phyloP scores from a whole-genome alignment of 2,113 vertebrate genomes.

The Aegotheles bennettii region DNA sequence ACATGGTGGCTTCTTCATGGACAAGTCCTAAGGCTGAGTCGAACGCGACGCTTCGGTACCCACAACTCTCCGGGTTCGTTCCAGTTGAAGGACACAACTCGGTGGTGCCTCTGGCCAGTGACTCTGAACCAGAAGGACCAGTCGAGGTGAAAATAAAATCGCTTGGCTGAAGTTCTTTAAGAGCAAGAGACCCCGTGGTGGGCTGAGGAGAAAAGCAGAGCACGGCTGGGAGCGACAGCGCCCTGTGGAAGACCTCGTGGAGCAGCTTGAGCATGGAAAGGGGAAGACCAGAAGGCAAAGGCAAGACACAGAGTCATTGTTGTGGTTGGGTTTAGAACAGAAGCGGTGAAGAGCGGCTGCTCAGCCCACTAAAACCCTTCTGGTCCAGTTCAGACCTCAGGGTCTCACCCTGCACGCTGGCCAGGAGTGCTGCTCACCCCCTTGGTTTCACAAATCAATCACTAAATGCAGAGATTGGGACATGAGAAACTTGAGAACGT shows the following conservation, averaged over 20 bases:
- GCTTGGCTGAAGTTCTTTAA: background rate
- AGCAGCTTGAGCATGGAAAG: background rate
- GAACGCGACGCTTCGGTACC: background rate
- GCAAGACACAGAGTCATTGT: background rate
- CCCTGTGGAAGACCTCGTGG: background rate
- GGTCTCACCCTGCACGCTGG: rapidly evolving
- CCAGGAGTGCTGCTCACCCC: background rate
- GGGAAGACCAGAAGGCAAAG: background rate
- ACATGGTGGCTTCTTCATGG: background rate
- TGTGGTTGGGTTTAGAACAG: background rate
- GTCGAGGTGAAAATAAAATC: background rate
- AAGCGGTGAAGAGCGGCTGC: background rate
- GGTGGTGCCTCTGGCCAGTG: background rate
- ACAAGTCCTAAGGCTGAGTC: background rate
- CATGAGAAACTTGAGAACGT: background rate
- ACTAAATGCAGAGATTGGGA: rapidly evolving
- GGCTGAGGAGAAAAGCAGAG: background rate
- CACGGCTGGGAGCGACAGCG: background rate
- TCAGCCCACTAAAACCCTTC: background rate
- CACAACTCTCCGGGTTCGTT: background rate
- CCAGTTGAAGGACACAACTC: background rate
- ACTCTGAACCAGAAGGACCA: background rate
- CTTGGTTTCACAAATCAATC: background rate
- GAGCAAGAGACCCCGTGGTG: background rate
- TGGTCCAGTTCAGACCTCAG: rapidly evolving